Base-by-base conservation (phyloP, 2,888 invertebrate genomes). In the Brenthis daphne region DNA sequence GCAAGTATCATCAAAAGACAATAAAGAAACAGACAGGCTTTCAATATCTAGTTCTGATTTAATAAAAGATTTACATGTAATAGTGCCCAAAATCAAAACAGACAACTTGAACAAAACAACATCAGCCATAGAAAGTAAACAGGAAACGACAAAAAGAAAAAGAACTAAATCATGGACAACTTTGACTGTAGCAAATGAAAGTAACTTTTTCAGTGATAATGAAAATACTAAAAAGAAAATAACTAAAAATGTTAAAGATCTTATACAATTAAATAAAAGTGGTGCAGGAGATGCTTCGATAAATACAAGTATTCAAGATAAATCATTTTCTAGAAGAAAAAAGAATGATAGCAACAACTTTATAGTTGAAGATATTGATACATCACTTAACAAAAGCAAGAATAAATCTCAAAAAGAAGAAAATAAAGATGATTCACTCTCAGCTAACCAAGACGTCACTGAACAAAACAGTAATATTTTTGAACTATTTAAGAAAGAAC, bases 151-250 rank as follows among this genome's bases (percentile, higher is more conserved):
- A 61, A 86, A 85, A 74, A 84, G 86, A 69, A 81, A 80, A 57
- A 82, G 89, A 79, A 87, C 87, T 20, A 87, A 85, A 73, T 90
- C 91, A 33, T 88, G 85, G 82, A 84, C 87, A 68, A 80, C 79
- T 48, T 66, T 81, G 13, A 71, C 79, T 50, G 66, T 73, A 16
- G 57, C 73, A 60, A 71, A 76, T 68, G 79, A 83, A 53, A 77
- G 63, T 63, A 78, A 71, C 65, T 85, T 81, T 73, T 80, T 79
- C 65, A 89, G 88, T 77, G 89, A 90, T 69, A 86, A 77, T 80
- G 85, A 85, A 70, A 74, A 68, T 16, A 65, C 68, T 47, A 85
- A 82, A 65, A 85, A 82, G 72, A 83, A 78, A 67, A 68, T 72
- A 6, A 75, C 68, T 43, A 72, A 75, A 50, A 69, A 65, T 33